Evolutionary conservation across 2,113 vertebrate genomes (phyloP), one percentile per base, ranked within the genome.

Genomic region (Propithecus coquereli): DNA sequence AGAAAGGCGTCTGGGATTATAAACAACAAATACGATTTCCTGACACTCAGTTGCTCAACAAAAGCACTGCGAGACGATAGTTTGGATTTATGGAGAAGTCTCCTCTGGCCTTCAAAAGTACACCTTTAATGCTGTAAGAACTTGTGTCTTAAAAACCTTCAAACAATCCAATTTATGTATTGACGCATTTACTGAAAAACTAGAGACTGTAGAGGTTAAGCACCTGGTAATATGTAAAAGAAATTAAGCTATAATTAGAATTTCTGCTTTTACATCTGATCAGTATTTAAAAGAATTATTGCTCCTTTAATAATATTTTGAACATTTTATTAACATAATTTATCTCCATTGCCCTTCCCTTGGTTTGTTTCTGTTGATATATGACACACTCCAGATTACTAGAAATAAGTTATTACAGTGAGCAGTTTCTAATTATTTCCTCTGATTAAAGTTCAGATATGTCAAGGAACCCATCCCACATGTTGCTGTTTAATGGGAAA

Each of bases 251-350:
- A 59, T 74, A 96, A 84, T 97, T 73, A 97, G 71, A 97, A 16
- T 95, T 87, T 92, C 8, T 74, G 32, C 50, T 91, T 94, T 81
- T 74, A 93, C 6, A 96, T 97, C 80, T 92, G 32, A 96, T 97
- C 80, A 94, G n/a, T 65, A 94, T 17, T 93, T 90, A 50, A 93
- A 83, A 95, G 66, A 95, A 93, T 94, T 10, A 89, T 96, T 96
- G 40, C 34, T 68, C 91, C 66, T 91, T 20, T 7, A 81, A 82
- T 95, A 94, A 74, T 96, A 68, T 95, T 97, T 80, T 25, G 87
- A 13, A 32, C 32, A 92, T 37, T 97, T 98, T 93, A 96, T 92
- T 73, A 96, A 30, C 6, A 96, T n/a, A 90, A 80, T 97, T 96
- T 45, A 90, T 96, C 66, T 97, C 94, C 71, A 52, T 68, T 37